These are phyloP conservation scores for Poeciliopsis occidentalis DNA, from an alignment of 2,113 vertebrate genomes.

Conservation along the genomic window DNA sequence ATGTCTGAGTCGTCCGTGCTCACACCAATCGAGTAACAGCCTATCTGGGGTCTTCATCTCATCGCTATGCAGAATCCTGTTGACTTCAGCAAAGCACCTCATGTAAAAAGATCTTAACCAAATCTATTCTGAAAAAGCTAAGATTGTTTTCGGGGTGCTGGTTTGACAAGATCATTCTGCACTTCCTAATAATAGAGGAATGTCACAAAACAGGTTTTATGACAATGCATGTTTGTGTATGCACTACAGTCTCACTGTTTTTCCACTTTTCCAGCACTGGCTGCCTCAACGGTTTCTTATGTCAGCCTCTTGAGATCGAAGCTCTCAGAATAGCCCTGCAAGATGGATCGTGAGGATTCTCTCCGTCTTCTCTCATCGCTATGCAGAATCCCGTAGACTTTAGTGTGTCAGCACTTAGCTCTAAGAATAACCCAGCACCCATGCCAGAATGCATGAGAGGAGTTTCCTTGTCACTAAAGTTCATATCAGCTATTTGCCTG, in stretches of 20 bases:
- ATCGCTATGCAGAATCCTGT: too few species aligned
- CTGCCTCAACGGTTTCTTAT: constrained; percentile 6
- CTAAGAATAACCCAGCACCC: constrained; percentile 27
- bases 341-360: constrained; percentile 25
- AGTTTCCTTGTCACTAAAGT: constrained; percentile 5
- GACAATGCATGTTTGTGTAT: background rate
- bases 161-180: background rate
- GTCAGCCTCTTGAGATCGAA: constrained; percentile 7
- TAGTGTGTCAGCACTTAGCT: constrained; percentile 47
- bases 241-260: background rate
- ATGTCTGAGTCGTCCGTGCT: background rate
- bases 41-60: constrained; percentile 10
- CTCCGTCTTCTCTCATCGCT: constrained; percentile 18
- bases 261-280: background rate
- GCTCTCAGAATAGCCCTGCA: constrained; percentile 3
- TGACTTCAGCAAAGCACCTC: constrained; percentile 7
- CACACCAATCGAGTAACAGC: constrained; percentile 44
- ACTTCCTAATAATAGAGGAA: background rate
- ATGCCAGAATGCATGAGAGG: constrained; percentile 43
- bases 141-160: constrained; percentile 5
- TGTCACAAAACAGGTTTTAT: background rate
- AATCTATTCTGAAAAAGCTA: constrained; percentile 36
- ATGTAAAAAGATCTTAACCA: constrained; percentile 60
- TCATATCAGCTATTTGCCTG: background rate
- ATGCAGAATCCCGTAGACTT: constrained; percentile 28